Evolutionary conservation across 2,113 vertebrate species (phyloP).

Genomic region (Tor tambroides): DNA sequence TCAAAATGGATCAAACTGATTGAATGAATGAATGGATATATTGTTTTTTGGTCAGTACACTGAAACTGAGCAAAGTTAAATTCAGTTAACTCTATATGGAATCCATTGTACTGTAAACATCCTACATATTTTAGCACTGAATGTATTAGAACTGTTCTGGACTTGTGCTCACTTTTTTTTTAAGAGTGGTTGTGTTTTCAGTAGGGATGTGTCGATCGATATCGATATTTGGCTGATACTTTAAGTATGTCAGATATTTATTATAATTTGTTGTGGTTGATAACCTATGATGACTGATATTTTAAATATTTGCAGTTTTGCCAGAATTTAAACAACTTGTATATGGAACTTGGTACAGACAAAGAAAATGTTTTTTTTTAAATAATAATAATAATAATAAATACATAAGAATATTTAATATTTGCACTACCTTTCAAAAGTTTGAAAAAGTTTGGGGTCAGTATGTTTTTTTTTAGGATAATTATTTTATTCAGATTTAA

Average conservation of each 20-base stretch:
- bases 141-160: not conserved
- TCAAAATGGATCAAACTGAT: conserved; percentile 52
- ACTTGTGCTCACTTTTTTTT: not conserved
- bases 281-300: not conserved
- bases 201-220: not conserved
- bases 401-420: not conserved
- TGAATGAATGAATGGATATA: conserved; percentile 53
- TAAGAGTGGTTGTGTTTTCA: not conserved
- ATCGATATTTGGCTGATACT: not conserved
- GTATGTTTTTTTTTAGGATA: not conserved
- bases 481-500: not conserved
- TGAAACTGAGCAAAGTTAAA: not conserved
- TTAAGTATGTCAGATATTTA: not conserved
- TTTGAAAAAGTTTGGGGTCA: not conserved
- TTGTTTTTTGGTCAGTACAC: conserved; percentile 29
- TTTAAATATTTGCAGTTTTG: not conserved
- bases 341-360: not conserved
- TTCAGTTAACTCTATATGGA: not conserved
- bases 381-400: not conserved
- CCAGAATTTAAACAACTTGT: not conserved
- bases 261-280: not conserved
- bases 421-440: not conserved
- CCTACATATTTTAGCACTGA: not conserved
- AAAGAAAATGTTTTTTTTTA: not conserved
- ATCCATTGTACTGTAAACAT: conserved; percentile 11